Base-by-base conservation (phyloP, 2,113 vertebrate species). In the Lates calcarifer region DNA sequence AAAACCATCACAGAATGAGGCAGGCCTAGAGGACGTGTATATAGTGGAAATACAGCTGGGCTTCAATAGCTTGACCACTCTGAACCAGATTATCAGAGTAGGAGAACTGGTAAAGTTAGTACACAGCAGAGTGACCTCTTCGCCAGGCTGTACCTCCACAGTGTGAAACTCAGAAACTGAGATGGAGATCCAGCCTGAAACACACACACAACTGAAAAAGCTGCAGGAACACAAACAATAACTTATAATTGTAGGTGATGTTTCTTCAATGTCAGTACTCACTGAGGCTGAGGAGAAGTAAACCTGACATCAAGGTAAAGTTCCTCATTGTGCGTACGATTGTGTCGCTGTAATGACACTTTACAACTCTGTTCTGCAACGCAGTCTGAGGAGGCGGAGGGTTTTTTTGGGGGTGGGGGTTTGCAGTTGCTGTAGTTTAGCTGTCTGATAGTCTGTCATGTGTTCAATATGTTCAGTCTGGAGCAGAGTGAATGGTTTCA, bases 251-350 rank as follows among this genome's bases (percentile, higher is more conserved):
- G 9, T 22, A n/a, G 49, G n/a, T 8, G 22, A n/a, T 51, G 20
- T 51, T 51, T 51, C n/a, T 51, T 20, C 18, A 7, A 20, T 47
- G 7, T 8, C 11, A 15, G 14, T 37, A 69, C 67, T 55, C 39
- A 69, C 67, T 55, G 29, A 55, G 49, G 67, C 49, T 55, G 67
- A 49, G 56, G 33, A 56, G 67, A 39, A 55, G 47, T 26, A 69
- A 55, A 69, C 11, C 31, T 37, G 13, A 18, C 1, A 24, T 17
- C 4, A 12, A 5, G 14, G 13, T 37, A 2, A 18, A 69, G 31
- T 4, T 69, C 47, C 7, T 69, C 47, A 69, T 69, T 9, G 22
- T 55, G 49, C 3, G 1, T 11, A 11, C 26, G 29, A 29, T 41
- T 3, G 13, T 14, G 39, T 41, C 39, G 15, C 39, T 14, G 13